Evolutionary conservation across 2,797 vertebrate genomes (phyloP), one percentile per base, ranked within the genome.

Genomic region (Artibeus lituratus): DNA sequence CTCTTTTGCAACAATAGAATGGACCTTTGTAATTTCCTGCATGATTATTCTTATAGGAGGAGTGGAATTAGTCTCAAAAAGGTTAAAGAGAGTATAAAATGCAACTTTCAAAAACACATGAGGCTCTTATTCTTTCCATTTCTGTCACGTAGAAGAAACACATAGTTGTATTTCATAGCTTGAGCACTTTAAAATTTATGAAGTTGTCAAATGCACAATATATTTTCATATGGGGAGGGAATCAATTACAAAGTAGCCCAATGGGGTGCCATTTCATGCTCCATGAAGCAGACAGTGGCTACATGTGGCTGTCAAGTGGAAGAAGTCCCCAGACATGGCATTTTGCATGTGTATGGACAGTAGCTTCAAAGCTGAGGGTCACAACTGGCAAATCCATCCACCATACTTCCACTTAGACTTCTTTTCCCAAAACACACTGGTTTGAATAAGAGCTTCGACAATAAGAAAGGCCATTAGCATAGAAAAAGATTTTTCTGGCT

Each of bases 101-200:
- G 32, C 57, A 78, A 83, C 74, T 83, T 90, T 65, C 18, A 55
- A 92, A 96, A 78, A 78, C 77, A 86, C 2, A 12, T 18, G 14
- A 94, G 35, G 55, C 49, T 93, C 88, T 85, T 19, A 59, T 88
- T 93, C 47, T 93, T 85, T 57, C 53, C 77, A 49, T 89, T 91
- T 84, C 22, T 55, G 51, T 51, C 86, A 57, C 88, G 62, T 1
- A 32, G 37, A 88, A 86, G 32, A 91, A 87, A 73, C 65, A 49
- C 7, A n/a, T 1, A 57, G 49, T 19, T 95, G 42, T 21, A 35
- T 32, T 77, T 95, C 73, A 57, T 42, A 74, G 87, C 42, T 44
- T 5, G 53, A 81, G 55, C 35, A 88, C 29, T 81, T 91, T 12
- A 73, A 94, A 87, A 95, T 92, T 47, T 42, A 90, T 65, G 62